Evolutionary conservation across 2,113 vertebrate species (phyloP), one percentile per base, ranked within the genome.

Genomic region (Propithecus coquereli): DNA sequence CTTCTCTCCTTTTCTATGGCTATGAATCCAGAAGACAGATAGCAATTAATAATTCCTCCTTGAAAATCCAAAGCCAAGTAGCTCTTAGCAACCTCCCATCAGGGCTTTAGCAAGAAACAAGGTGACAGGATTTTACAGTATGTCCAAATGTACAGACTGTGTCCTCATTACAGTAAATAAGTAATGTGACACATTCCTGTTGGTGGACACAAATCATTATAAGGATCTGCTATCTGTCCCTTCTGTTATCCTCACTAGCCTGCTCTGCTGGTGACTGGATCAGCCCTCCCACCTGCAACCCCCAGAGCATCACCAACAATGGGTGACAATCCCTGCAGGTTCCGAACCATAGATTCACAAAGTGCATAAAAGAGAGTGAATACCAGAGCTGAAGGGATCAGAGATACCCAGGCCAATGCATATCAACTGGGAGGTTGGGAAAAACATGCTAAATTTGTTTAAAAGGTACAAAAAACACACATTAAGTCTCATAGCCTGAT

Each of bases 31-130:
- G 91, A 94, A 95, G 63, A 71, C 59, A 92, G 45, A 32, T 9
- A 59, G 25, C 8, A 65, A 84, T 76, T 96, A 94, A 40, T 87
- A 97, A 91, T 27, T 95, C 34, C 37, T 95, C 61, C 80, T 84
- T 65, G 25, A 95, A 96, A 97, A 79, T 66, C 61, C 50, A 97
- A 79, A 83, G 52, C 66, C 76, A 79, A 20, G 34, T 22, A 91
- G 37, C 27, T 94, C 8, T 87, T 70, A 66, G 23, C 43, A 94
- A 95, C 66, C 13, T 90, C 73, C 40, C 61, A 73, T 8, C 8
- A 3, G 34, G 37, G 30, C 61, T 70, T 88, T 22, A 68, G 47
- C 66, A 95, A 74, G 50, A 40, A 74, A 66, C 27, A 71, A 92
- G 16, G 34, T 30, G 71, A 86, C 0, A n/a, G 52, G 3, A 70